These are phyloP conservation scores for Chironomus tepperi DNA, from an alignment of 1,140 invertebrate genomes.

Conservation along the genomic window DNA sequence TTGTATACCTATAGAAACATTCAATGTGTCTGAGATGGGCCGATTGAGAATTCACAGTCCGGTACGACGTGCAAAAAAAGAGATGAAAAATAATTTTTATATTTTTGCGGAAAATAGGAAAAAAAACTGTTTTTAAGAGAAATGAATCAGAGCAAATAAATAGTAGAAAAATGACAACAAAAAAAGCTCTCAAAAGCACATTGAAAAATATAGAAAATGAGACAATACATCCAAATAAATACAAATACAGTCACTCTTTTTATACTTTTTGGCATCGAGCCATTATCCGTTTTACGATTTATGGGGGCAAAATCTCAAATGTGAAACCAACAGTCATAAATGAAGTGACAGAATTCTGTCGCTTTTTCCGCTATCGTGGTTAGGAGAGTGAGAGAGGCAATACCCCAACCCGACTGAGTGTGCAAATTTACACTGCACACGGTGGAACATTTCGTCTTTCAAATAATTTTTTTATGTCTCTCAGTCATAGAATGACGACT, in stretches of 20 bases:
- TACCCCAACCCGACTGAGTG: neutral
- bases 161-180: neutral
- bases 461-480: neutral
- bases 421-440: neutral
- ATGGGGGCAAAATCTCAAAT: conserved; percentile 12
- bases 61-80: neutral
- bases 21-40: neutral
- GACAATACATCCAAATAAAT: neutral
- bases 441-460: neutral
- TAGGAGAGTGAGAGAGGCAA: neutral
- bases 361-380: conserved; percentile 11
- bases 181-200: neutral
- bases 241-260: neutral
- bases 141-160: conserved; percentile 13
- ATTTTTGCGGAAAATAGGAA: neutral
- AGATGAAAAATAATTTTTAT: neutral
- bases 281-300: conserved; percentile 12
- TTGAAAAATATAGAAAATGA: neutral
- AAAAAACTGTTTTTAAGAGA: neutral
- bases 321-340: conserved; percentile 12
- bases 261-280: neutral
- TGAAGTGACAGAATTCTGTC: conserved; percentile 12
- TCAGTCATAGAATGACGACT: neutral
- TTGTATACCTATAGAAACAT: neutral
- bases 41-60: neutral